Percentiles rank a stretch among this genome's conserved stretches.
These are phyloP conservation scores for Acronicta aceris DNA, from an alignment of 2,888 invertebrate genomes.

Conservation along the genomic window DNA sequence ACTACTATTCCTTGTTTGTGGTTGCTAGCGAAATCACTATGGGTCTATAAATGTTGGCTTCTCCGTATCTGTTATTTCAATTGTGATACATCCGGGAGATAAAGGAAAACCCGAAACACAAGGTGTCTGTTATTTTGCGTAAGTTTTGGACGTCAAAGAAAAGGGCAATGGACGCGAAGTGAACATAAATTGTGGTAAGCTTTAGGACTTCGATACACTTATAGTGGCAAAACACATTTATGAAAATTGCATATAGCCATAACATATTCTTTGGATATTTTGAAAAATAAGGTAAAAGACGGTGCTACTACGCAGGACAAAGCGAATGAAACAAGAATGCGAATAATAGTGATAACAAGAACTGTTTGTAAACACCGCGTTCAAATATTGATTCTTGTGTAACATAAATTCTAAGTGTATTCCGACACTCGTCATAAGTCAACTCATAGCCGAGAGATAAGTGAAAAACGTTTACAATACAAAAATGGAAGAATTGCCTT, in stretches of 20 bases:
- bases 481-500: constrained; percentile 29
- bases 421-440: not conserved
- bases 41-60: not conserved
- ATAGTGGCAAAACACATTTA: constrained; percentile 5
- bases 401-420: not conserved
- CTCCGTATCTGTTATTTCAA: not conserved
- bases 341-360: too few relatives aligned
- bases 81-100: constrained; percentile 19
- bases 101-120: constrained; percentile 14
- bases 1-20: constrained; percentile 10
- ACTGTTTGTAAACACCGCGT: too few relatives aligned
- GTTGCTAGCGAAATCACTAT: not conserved
- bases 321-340: too few relatives aligned
- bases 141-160: constrained; percentile 11
- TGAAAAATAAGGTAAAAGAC: too few relatives aligned
- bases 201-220: constrained; percentile 4
- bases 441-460: constrained; percentile 10
- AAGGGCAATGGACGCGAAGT: constrained; percentile 42
- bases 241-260: too few relatives aligned
- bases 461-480: constrained; percentile 11
- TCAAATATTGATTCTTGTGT: too few relatives aligned
- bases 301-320: too few relatives aligned
- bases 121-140: constrained; percentile 15
- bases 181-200: constrained; percentile 38
- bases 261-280: too few relatives aligned